Base-by-base conservation (phyloP, 2,113 vertebrate species). In the Gadus macrocephalus region DNA sequence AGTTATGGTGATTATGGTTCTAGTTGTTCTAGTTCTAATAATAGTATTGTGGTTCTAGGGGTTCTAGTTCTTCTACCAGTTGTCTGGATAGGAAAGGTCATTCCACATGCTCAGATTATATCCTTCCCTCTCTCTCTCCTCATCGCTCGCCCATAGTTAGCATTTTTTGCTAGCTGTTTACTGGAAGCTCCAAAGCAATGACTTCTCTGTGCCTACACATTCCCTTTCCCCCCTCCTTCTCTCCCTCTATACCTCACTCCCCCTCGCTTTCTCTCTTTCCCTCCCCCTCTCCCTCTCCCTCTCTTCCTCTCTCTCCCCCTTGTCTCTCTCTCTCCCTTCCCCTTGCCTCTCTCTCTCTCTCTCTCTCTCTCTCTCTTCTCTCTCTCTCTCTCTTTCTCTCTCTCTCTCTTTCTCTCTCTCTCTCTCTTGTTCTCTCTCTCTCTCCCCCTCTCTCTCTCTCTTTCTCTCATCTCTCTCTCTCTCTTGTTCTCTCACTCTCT, bases 141-240 rank as follows among this genome's bases (percentile, higher is more conserved):
- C 67, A 27, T 22, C 79, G 63, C 76, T 75, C 81, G 71, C 73
- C 68, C 77, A 35, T 72, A 3, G 66, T 76, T 75, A 81, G 80
- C 84, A 88, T 89, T 89, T 86, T 91, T 89, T 83, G 79, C 81
- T 82, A 77, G 84, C 82, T 85, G 86, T 85, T 82, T 5, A 78
- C 87, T 83, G 81, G 84, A 86, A 86, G 87, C 84, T 74, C 81
- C 84, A 83, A 84, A 88, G 88, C 87, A 91, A 89, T 89, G 89
- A 88, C 87, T 85, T 89, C 86, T 87, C 87, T 90, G 85, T 88
- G 86, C 82, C 83, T 86, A 87, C 20, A 86, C 85, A 83, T 85
- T 72, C 70, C 35, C 83, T 85, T 80, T 82, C 76, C 70, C 83
- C 80, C 86, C 76, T 73, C 75, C 83, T 74, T 63, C 73, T 81